Percentiles rank a stretch among this genome's conserved stretches.
Evolutionary conservation across 2,888 invertebrate genomes (phyloP).

Genomic region (Oxyteleia sp.): DNA sequence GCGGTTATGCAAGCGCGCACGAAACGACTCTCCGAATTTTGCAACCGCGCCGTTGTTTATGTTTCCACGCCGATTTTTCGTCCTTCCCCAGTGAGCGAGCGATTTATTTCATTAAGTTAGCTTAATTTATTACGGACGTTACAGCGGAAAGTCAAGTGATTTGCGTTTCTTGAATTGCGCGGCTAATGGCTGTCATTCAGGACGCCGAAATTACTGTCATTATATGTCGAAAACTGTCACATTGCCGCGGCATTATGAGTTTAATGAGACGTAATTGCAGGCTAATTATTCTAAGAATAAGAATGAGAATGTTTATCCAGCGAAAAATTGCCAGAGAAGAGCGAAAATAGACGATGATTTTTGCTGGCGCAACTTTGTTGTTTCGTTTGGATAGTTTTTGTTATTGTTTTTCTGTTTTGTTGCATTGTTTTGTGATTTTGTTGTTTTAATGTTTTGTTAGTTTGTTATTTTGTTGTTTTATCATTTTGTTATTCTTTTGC

Average conservation of each 20-base stretch:
- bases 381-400: not conserved
- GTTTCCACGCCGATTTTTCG: constrained; percentile 35
- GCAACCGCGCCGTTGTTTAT: constrained; percentile 38
- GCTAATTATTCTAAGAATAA: constrained; percentile 20
- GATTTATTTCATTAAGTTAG: constrained; percentile 51
- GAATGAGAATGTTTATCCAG: constrained; percentile 38
- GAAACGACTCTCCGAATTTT: no score
- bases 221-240: constrained; percentile 53
- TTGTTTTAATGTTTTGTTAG: no score
- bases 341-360: not conserved
- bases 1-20: constrained; percentile 55
- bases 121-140: constrained; percentile 46
- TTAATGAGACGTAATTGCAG: constrained; percentile 50
- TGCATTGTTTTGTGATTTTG: no score
- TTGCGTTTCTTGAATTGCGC: constrained; percentile 49
- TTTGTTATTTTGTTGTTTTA: no score
- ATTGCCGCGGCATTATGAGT: constrained; percentile 9
- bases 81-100: not conserved
- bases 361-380: not conserved
- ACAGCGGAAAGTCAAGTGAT: constrained; percentile 34
- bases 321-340: constrained; percentile 6
- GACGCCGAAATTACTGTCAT: constrained; percentile 42
- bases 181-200: constrained; percentile 29
- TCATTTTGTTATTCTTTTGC: no score
- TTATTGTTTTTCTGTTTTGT: no score